Conservation (phyloP, 1,140 invertebrate genomes). For the Anagrus nilaparvatae region DNA sequence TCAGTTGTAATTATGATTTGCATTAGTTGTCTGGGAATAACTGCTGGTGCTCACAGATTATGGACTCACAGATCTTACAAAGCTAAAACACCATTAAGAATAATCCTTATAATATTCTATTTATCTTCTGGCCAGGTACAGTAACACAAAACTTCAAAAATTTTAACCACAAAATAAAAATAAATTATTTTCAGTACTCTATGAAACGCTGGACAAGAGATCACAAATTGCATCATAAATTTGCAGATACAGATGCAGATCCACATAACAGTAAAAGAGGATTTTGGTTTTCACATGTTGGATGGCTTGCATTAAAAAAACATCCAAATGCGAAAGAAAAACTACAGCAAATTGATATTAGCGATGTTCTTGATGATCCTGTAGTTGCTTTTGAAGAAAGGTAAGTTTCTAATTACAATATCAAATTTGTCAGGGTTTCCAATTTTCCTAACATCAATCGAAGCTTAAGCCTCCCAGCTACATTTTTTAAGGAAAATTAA, state of each 20-base stretch:
- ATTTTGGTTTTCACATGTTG: slow-evolving; percentile 86
- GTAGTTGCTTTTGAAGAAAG: slow-evolving; percentile 63
- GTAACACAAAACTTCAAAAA: too few species aligned
- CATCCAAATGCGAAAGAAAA: slow-evolving; percentile 69
- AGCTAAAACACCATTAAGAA: neutral
- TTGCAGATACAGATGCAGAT: slow-evolving; percentile 82
- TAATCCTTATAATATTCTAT: neutral
- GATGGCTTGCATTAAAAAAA: slow-evolving; percentile 79
- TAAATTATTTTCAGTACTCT: slow-evolving; percentile 50
- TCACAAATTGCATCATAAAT: slow-evolving; percentile 85
- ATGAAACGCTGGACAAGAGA: slow-evolving; percentile 63
- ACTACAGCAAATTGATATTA: slow-evolving; percentile 67
- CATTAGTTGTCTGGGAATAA: neutral
- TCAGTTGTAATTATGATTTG: too few species aligned
- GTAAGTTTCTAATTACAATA: too few species aligned
- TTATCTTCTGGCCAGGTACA: slow-evolving; percentile 6
- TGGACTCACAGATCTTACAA: neutral
- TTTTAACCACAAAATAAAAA: too few species aligned
- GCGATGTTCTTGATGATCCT: slow-evolving; percentile 65
- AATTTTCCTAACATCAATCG: too few species aligned
- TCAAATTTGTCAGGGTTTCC: too few species aligned
- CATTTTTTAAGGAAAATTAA: too few species aligned
- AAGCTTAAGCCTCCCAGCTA: too few species aligned
- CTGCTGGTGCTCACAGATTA: neutral
- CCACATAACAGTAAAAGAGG: slow-evolving; percentile 79